A percentile compares a stretch with the other conserved stretches of the same genome.
Evolutionary conservation across 2,797 vertebrate species (phyloP).

Genomic region (Lates japonicus): DNA sequence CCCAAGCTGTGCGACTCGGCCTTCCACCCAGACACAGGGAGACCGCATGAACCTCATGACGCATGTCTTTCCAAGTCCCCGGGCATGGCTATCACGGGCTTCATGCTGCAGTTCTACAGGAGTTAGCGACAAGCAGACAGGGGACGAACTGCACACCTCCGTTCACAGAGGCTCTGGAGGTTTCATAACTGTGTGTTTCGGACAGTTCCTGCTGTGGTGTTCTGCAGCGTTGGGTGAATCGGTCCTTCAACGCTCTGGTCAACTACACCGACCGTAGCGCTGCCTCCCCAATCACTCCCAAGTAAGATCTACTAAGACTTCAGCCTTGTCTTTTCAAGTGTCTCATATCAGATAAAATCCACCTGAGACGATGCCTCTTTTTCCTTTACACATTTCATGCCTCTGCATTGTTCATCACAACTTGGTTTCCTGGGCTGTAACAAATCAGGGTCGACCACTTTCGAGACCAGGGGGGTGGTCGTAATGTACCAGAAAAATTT

Average conservation of each 20-base stretch:
- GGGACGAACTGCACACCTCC: not conserved
- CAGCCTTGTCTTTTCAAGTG: not conserved
- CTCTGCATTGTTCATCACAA: not conserved
- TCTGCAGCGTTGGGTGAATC: slow-evolving; percentile 99
- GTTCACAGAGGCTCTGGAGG: not conserved
- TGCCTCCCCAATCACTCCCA: slow-evolving; percentile 92
- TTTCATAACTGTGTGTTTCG: slow-evolving; percentile 65
- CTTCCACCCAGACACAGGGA: slow-evolving; percentile 97
- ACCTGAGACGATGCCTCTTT: not conserved
- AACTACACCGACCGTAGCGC: slow-evolving; percentile 99
- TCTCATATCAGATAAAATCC: not conserved
- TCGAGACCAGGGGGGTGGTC: no score
- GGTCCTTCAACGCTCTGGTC: slow-evolving; percentile 98
- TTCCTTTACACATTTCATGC: not conserved
- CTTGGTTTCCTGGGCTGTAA: no score
- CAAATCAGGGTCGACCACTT: no score
- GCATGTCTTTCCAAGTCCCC: slow-evolving; percentile 99
- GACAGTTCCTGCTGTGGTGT: slow-evolving; percentile 95
- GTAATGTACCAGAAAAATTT: no score
- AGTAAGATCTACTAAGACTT: slow-evolving; percentile 82
- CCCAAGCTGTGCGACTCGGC: slow-evolving; percentile 97
- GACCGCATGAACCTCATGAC: slow-evolving; percentile 98
- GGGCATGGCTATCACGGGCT: slow-evolving; percentile 98
- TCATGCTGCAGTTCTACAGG: slow-evolving; percentile 99
- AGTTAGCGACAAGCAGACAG: slow-evolving; percentile 60